These are phyloP conservation scores for Caerostris extrusa DNA, from an alignment of 1,140 invertebrate genomes.

Conservation along the genomic window DNA sequence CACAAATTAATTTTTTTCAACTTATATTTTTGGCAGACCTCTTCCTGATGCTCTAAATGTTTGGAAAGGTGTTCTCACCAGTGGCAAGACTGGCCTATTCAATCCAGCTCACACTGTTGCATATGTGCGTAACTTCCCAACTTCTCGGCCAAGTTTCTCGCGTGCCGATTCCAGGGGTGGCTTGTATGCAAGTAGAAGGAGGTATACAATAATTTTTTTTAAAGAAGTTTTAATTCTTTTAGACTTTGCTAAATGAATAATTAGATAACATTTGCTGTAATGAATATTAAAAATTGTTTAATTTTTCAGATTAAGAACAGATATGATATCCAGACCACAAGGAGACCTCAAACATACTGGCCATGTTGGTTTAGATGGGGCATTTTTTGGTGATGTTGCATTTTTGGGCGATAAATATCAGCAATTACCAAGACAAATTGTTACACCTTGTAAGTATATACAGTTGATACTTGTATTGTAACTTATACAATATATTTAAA, in stretches of 20 bases:
- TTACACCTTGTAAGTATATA: conserved; percentile 89
- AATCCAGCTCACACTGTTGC: conserved; percentile 94
- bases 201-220: conserved; percentile 79
- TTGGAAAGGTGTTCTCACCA: conserved; percentile 93
- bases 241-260: not conserved
- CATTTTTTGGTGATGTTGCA: conserved; percentile 96
- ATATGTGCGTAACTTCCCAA: conserved; percentile 91
- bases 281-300: not conserved
- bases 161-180: conserved; percentile 60
- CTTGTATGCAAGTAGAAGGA: conserved; percentile 81
- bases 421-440: conserved; percentile 91
- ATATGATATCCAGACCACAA: conserved; percentile 98
- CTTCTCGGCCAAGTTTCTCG: conserved; percentile 84
- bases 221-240: not conserved
- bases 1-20: no score
- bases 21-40: conserved; percentile 65
- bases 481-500: no score
- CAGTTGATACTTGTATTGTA: no score
- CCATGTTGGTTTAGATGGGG: conserved; percentile 97
- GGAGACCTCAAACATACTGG: conserved; percentile 98
- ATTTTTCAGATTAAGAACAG: conserved; percentile 85
- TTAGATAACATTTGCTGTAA: not conserved
- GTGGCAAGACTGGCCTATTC: conserved; percentile 93
- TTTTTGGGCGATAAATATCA: conserved; percentile 90
- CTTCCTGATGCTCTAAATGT: conserved; percentile 80